Base-by-base conservation (phyloP, 2,888 invertebrate genomes). In the Sarcophaga rosellei region DNA sequence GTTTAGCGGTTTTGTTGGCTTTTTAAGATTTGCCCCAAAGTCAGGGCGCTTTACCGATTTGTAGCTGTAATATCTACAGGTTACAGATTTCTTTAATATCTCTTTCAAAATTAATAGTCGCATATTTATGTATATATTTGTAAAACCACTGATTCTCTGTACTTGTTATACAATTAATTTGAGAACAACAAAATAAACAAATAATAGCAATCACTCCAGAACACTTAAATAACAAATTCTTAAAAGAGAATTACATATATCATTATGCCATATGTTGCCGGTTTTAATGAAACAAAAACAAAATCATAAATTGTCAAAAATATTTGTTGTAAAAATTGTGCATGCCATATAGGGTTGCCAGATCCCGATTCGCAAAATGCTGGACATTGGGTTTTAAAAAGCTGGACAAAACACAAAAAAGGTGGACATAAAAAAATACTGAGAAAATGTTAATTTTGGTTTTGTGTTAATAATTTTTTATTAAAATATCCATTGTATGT, bases 21-120 rank as follows among this genome's bases (percentile, higher is more conserved):
- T 86, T 4, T 81, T 81, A 6, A 59, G 1, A 44, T 75, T 53
- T 12, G 20, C 21, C 35, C 86, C 69, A 8, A 90, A 77, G 77
- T 91, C 89, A 0, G 92, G 93, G 0, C 92, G 90, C 11, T 90
- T 90, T 1, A 92, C 90, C 8, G 91, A 82, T 84, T 92, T 92
- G 59, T 92, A 92, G n/a, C 90, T 89, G 69, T 87, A 92, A 44
- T 81, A 77, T n/a, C 92, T 90, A 17, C 12, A 74, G 21, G n/a
- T n/a, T n/a, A n/a, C n/a, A n/a, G 20, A 12, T 4, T 70, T 72
- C 21, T 45, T 61, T 1, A 5, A 66, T 8, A 68, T 12, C n/a
- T 80, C 68, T 6, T 57, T 17, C 11, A 63, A 17, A 21, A 75
- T 20, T 25, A 44, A 21, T 47, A 23, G 69, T 0, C 73, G 57